These are phyloP conservation scores for Erpobdella octoculata DNA, from an alignment of 2,888 invertebrate genomes.

Conservation along the genomic window DNA sequence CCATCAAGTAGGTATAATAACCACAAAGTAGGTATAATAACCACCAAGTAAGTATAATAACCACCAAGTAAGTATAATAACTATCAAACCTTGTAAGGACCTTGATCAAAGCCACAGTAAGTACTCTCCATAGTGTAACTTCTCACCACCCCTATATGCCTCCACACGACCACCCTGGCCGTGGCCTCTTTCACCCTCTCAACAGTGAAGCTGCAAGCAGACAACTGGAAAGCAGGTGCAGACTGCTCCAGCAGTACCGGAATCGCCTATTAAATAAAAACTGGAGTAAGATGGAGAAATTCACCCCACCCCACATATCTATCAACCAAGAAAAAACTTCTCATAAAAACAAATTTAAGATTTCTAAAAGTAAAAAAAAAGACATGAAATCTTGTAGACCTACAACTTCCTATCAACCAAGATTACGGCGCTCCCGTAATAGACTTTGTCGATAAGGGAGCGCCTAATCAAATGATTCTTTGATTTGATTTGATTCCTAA, in stretches of 20 bases:
- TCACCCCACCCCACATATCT: background rate
- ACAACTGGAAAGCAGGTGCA: conserved; percentile 65
- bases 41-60: too few species aligned
- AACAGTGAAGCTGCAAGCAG: conserved; percentile 69
- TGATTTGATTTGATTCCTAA: too few species aligned
- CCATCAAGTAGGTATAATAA: too few species aligned
- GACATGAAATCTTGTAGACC: too few species aligned
- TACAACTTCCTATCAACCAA: too few species aligned
- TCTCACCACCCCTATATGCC: conserved; percentile 69
- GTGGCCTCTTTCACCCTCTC: conserved; percentile 72
- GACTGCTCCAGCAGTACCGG: conserved; percentile 66
- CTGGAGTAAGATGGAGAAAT: background rate
- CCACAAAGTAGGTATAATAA: too few species aligned
- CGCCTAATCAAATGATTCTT: too few species aligned
- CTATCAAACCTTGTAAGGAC: conserved; percentile 46
- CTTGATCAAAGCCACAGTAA: conserved; percentile 74
- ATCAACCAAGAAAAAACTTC: background rate
- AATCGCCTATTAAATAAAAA: conserved; percentile 57
- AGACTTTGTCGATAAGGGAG: too few species aligned
- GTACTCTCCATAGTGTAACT: conserved; percentile 79
- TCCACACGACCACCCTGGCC: conserved; percentile 75
- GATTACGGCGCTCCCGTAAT: background rate
- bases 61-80: background rate
- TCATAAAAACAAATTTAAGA: background rate
- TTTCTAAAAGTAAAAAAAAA: too few species aligned